Conservation (phyloP, 2,113 vertebrate genomes). For the Oceanites oceanicus region DNA sequence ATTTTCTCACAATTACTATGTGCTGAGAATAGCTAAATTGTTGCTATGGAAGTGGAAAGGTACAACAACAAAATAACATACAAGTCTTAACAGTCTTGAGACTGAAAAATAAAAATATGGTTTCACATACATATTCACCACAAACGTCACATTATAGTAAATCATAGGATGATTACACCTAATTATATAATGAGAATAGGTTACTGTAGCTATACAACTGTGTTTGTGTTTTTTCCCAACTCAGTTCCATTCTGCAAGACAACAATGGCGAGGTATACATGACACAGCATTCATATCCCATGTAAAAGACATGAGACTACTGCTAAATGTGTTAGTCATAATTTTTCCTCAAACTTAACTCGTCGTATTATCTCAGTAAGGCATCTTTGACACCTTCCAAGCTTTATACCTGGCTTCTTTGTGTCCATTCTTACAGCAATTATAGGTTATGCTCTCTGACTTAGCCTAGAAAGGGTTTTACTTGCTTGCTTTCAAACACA, state of each 20-base stretch:
- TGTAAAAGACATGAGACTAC: background rate
- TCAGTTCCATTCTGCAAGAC: background rate
- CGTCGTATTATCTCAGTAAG: background rate
- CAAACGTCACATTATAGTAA: background rate
- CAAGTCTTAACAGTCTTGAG: background rate
- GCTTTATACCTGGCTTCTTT: background rate
- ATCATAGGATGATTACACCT: background rate
- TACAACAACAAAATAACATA: background rate
- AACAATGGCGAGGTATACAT: background rate
- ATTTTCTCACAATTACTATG: background rate
- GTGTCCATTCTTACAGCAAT: background rate
- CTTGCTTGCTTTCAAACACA: background rate
- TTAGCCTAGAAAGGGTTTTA: conserved; percentile 8
- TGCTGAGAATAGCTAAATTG: conserved; percentile 23
- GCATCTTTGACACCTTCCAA: background rate
- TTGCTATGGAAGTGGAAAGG: conserved; percentile 15
- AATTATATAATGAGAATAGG: background rate
- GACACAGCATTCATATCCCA: background rate
- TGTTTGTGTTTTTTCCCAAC: background rate
- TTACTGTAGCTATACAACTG: background rate
- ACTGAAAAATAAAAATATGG: background rate
- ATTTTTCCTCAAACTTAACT: background rate
- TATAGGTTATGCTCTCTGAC: background rate
- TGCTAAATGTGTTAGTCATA: background rate
- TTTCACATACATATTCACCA: background rate